Percentiles rank a stretch among this genome's conserved stretches.
phyloP scores from a whole-genome alignment of 2,888 invertebrate species.

The Drosophila diplacantha region DNA sequence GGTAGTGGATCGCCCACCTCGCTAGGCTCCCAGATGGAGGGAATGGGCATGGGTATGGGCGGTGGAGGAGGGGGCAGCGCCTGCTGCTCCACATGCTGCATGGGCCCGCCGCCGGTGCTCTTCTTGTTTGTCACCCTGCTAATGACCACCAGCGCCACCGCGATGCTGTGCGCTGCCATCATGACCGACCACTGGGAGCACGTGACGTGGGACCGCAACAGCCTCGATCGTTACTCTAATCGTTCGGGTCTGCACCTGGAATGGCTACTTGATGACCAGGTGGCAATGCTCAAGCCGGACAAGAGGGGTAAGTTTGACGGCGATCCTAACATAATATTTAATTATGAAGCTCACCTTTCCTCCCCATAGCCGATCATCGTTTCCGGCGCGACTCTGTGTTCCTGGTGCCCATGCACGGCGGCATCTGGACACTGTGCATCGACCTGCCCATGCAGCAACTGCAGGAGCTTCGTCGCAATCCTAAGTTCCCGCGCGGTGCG shows the following conservation, averaged over 20 bases:
- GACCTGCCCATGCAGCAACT: conserved; percentile 89
- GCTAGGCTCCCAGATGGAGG: conserved; percentile 73
- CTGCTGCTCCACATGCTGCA: conserved; percentile 75
- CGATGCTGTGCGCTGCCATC: conserved; percentile 89
- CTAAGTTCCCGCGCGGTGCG: conserved; percentile 78
- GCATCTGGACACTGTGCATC: conserved; percentile 92
- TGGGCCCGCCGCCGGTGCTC: conserved; percentile 76
- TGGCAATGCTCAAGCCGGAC: conserved; percentile 82
- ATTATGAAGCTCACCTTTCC: not conserved
- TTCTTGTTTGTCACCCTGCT: conserved; percentile 80
- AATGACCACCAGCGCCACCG: conserved; percentile 87
- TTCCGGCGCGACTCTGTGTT: conserved; percentile 80
- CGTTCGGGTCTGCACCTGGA: conserved; percentile 81
- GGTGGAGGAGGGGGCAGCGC: conserved; percentile 62
- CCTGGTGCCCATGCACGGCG: conserved; percentile 92
- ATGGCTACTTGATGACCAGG: conserved; percentile 88
- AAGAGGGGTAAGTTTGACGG: conserved; percentile 66
- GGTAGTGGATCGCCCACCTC: conserved; percentile 72
- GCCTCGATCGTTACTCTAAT: conserved; percentile 75
- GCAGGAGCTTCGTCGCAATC: conserved; percentile 78
- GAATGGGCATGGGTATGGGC: conserved; percentile 58
- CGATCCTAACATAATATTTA: too few species aligned
- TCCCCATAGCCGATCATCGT: conserved; percentile 77
- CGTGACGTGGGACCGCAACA: conserved; percentile 86
- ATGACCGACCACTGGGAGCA: conserved; percentile 96